These are phyloP conservation scores for Caenorhabditis sulstoni DNA, from an alignment of 2,888 invertebrate species.

Conservation along the genomic window DNA sequence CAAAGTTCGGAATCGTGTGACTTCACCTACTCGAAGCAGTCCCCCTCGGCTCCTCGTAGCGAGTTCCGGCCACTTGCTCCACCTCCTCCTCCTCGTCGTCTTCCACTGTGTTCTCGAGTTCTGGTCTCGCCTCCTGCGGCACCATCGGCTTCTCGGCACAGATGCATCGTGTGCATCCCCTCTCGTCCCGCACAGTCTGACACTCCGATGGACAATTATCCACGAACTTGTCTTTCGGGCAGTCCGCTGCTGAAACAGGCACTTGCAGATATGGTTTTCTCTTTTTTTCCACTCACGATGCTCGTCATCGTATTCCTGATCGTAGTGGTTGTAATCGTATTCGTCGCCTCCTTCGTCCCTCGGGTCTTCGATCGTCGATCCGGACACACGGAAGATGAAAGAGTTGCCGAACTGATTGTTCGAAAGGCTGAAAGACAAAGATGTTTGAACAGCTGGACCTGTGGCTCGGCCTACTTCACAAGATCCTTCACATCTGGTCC, in stretches of 20 bases:
- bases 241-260: conserved; percentile 65
- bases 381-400: conserved; percentile 88
- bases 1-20: background rate
- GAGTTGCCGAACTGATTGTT: conserved; percentile 88
- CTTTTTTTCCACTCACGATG: conserved; percentile 19
- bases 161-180: conserved; percentile 76
- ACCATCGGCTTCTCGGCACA: conserved; percentile 65
- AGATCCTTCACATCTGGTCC: conserved; percentile 90
- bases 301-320: conserved; percentile 70
- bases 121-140: conserved; percentile 36
- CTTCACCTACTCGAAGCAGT: conserved; percentile 2
- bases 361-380: conserved; percentile 74
- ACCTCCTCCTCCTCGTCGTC: conserved; percentile 49
- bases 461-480: conserved; percentile 84
- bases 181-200: conserved; percentile 71
- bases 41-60: conserved; percentile 29
- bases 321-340: conserved; percentile 73
- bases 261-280: background rate
- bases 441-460: background rate
- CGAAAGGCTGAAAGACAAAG: conserved; percentile 85
- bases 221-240: conserved; percentile 76
- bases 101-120: conserved; percentile 36
- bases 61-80: conserved; percentile 37
- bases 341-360: conserved; percentile 68
- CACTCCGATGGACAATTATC: conserved; percentile 76